Conservation (phyloP, 1,140 invertebrate species). For the Araneus ventricosus region DNA sequence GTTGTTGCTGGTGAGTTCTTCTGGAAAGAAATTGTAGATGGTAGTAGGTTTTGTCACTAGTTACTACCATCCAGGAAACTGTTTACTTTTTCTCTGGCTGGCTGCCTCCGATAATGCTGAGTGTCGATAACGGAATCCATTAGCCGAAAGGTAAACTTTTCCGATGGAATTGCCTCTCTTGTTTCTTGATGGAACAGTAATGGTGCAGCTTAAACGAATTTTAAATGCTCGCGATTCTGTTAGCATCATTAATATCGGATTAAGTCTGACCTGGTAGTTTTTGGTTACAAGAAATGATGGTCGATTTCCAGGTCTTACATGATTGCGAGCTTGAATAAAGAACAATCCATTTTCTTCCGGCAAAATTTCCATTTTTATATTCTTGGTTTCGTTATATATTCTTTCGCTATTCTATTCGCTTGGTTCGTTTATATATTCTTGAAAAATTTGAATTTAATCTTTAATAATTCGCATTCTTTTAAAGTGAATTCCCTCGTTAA, state of each 20-base stretch:
- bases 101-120: neutral
- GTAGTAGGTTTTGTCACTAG: conserved; percentile 14
- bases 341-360: too few relatives aligned
- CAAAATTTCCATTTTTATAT: too few relatives aligned
- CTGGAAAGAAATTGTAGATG: neutral
- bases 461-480: too few relatives aligned
- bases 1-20: too few relatives aligned
- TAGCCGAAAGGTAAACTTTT: conserved; percentile 22
- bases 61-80: neutral
- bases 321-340: neutral
- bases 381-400: too few relatives aligned
- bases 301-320: neutral
- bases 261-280: neutral
- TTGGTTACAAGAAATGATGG: neutral
- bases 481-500: too few relatives aligned
- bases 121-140: conserved; percentile 24
- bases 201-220: conserved; percentile 34
- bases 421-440: neutral
- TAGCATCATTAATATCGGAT: conserved; percentile 37
- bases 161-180: neutral
- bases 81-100: conserved; percentile 50
- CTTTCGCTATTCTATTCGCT: too few relatives aligned
- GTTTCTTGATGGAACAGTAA: conserved; percentile 3
- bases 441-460: too few relatives aligned
- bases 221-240: conserved; percentile 13